Percentiles rank a stretch among this genome's conserved stretches.
Evolutionary conservation across 2,797 vertebrate genomes (phyloP).

Genomic region (Lithobates pipiens): DNA sequence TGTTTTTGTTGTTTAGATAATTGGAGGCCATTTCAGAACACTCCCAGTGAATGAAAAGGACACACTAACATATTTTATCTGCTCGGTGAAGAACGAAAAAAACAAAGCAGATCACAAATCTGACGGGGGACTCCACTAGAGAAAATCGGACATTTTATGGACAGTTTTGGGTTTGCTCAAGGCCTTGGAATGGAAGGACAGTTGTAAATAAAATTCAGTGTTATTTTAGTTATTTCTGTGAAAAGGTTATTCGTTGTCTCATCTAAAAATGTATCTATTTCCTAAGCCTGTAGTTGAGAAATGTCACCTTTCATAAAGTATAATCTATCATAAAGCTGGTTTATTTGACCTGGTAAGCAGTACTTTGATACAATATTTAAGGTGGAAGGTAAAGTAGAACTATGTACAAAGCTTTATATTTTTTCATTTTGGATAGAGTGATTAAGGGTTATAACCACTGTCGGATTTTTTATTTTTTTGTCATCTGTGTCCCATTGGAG

Average conservation of each 20-base stretch:
- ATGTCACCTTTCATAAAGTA: slow-evolving; percentile 7
- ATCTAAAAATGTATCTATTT: slow-evolving; percentile 12
- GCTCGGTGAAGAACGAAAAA: slow-evolving; percentile 85
- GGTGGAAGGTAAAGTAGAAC: too few species aligned
- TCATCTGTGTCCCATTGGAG: too few species aligned
- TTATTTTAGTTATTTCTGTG: slow-evolving; percentile 53
- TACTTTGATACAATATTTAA: neutral
- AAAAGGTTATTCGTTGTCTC: slow-evolving; percentile 26
- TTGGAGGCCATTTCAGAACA: slow-evolving; percentile 84
- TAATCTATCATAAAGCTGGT: neutral
- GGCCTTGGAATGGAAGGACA: slow-evolving; percentile 24
- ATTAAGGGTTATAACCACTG: too few species aligned
- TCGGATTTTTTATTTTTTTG: too few species aligned
- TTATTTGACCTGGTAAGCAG: slow-evolving; percentile 3
- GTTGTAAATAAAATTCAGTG: slow-evolving; percentile 44
- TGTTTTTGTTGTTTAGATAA: slow-evolving; percentile 77
- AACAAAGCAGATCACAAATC: slow-evolving; percentile 78
- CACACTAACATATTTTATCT: slow-evolving; percentile 86
- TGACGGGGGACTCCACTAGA: slow-evolving; percentile 80
- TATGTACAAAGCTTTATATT: too few species aligned
- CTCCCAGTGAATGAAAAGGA: slow-evolving; percentile 87
- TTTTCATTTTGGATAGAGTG: too few species aligned
- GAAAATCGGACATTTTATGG: slow-evolving; percentile 24
- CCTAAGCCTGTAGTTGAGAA: slow-evolving; percentile 9
- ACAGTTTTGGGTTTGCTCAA: slow-evolving; percentile 21